phyloP scores from a whole-genome alignment of 30 jellyfish, hydroid and myxozoan genomes.

The Sanderia malayensis region DNA sequence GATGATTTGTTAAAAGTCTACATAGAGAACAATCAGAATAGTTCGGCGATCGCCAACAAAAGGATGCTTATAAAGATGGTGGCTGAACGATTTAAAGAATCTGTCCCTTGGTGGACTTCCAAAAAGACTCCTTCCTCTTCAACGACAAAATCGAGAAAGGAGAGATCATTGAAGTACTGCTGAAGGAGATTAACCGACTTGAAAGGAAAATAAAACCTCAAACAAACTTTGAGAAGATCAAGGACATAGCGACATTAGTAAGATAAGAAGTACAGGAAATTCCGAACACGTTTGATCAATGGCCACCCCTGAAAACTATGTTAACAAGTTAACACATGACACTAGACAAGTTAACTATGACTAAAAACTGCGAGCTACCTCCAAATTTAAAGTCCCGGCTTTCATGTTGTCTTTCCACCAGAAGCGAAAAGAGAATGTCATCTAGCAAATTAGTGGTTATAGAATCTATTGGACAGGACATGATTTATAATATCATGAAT shows the following conservation, averaged over 20 bases:
- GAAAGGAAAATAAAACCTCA: not conserved
- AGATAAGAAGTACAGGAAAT: not conserved
- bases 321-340: not conserved
- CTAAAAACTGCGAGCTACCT: not conserved
- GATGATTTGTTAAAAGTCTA: too few species aligned
- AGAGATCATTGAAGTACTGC: not conserved
- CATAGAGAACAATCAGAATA: too few species aligned
- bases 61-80: not conserved
- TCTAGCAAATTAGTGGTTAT: not conserved
- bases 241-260: not conserved
- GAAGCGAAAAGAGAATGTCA: not conserved
- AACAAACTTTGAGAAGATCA: not conserved
- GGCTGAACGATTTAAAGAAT: not conserved
- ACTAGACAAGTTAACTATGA: not conserved
- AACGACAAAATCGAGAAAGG: conserved; percentile 1
- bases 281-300: not conserved
- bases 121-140: conserved; percentile 1
- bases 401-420: conserved; percentile 4
- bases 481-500: conserved; percentile 8
- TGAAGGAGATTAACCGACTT: not conserved
- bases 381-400: not conserved
- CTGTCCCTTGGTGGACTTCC: not conserved
- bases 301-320: not conserved
- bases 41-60: too few species aligned
- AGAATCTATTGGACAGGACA: conserved; percentile 35